A percentile compares a stretch with the other conserved stretches of the same genome.
Evolutionary conservation across 2,888 invertebrate species (phyloP).

Genomic region (Seira ritae): DNA sequence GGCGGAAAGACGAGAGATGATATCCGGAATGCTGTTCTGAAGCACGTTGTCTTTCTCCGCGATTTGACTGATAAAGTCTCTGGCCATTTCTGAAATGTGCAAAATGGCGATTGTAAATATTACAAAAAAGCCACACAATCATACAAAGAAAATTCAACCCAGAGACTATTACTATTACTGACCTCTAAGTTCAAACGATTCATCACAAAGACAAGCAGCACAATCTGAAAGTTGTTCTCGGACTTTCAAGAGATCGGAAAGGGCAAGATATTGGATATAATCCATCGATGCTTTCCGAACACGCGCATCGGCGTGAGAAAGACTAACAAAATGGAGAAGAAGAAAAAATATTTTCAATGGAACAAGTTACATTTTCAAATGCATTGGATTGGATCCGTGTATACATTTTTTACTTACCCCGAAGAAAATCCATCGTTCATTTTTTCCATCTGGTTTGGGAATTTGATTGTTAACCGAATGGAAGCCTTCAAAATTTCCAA

Average conservation of each 20-base stretch:
- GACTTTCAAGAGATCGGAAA: slow-evolving; percentile 70
- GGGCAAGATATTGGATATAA: slow-evolving; percentile 69
- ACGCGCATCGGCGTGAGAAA: slow-evolving; percentile 48
- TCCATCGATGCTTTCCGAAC: slow-evolving; percentile 70
- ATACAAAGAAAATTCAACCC: neutral
- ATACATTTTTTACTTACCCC: slow-evolving; percentile 64
- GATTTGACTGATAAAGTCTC: slow-evolving; percentile 69
- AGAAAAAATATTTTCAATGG: neutral
- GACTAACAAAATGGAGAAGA: too few species aligned
- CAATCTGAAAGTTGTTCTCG: slow-evolving; percentile 67
- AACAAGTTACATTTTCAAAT: neutral
- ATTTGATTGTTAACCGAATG: slow-evolving; percentile 64
- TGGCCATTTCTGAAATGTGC: slow-evolving; percentile 64
- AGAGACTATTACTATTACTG: neutral
- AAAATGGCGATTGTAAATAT: too few species aligned
- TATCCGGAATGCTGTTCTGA: slow-evolving; percentile 70
- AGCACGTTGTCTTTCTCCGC: slow-evolving; percentile 70
- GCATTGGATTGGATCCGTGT: too few species aligned
- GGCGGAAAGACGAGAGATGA: slow-evolving; percentile 65
- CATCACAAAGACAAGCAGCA: slow-evolving; percentile 66
- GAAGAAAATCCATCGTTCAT: slow-evolving; percentile 61
- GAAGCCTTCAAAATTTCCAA: slow-evolving; percentile 68
- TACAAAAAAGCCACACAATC: slow-evolving; percentile 12
- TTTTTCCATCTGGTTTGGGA: slow-evolving; percentile 72
- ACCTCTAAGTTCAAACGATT: slow-evolving; percentile 65